Evolutionary conservation across 1,140 invertebrate species (phyloP).

Genomic region (Holotrichia oblita): DNA sequence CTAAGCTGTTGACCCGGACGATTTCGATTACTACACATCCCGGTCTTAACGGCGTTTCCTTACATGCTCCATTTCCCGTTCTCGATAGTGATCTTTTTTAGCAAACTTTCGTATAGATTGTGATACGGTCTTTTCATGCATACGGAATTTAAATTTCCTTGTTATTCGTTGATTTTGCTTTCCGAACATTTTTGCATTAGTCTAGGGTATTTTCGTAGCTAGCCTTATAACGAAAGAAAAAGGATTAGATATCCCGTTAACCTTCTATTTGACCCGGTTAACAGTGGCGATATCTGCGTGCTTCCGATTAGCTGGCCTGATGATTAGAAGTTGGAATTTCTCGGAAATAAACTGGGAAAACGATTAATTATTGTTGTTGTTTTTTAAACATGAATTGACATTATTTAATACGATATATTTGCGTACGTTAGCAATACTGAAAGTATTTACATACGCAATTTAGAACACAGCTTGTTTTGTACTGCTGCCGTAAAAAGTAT

Average conservation of each 20-base stretch:
- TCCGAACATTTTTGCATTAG: background rate
- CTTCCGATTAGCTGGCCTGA: background rate
- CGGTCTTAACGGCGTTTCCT: background rate
- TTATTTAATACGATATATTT: no score
- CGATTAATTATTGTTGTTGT: background rate
- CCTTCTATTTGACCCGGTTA: slow-evolving; percentile 25
- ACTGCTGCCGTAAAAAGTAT: no score
- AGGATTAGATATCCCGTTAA: slow-evolving; percentile 6
- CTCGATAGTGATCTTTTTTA: background rate
- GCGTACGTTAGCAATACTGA: no score
- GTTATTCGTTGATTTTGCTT: slow-evolving; percentile 21
- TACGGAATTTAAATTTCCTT: slow-evolving; percentile 27
- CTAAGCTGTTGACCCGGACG: background rate
- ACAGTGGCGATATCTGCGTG: background rate
- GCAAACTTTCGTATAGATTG: background rate
- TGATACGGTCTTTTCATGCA: slow-evolving; percentile 25
- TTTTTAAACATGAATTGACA: no score
- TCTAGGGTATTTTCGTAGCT: background rate
- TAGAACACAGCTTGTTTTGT: no score
- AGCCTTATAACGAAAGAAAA: background rate
- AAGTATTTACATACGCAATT: no score
- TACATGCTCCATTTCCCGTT: background rate
- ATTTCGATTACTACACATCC: slow-evolving; percentile 1
- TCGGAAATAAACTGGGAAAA: background rate
- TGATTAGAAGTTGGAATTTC: background rate